A percentile compares a stretch with the other conserved stretches of the same genome.
These are phyloP conservation scores for Danio rerio DNA, from an alignment of 2,113 vertebrate species.

Conservation along the genomic window DNA sequence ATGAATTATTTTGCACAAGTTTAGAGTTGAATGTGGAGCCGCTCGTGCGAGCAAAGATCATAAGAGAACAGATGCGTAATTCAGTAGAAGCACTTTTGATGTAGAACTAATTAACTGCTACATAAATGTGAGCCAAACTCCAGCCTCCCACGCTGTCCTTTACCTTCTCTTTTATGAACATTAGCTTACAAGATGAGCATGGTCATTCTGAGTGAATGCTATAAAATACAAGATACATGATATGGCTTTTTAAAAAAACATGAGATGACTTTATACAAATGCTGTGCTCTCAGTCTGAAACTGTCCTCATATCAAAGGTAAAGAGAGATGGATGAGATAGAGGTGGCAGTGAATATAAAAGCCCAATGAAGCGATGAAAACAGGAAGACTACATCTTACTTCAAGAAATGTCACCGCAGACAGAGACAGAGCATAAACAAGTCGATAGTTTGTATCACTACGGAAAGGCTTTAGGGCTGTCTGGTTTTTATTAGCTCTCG, in stretches of 20 bases:
- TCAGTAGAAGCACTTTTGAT: constrained; percentile 18
- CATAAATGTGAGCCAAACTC: background rate
- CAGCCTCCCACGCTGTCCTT: constrained; percentile 3
- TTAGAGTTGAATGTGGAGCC: background rate
- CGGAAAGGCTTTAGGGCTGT: constrained; percentile 51
- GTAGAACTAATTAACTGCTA: constrained; percentile 23
- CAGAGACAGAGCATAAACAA: constrained; percentile 70
- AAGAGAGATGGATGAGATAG: constrained; percentile 36
- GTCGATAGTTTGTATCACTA: constrained; percentile 63
- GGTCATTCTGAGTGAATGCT: background rate
- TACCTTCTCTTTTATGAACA: constrained; percentile 2
- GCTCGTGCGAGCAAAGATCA: background rate
- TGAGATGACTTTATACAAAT: constrained; percentile 3
- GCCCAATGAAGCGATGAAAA: constrained; percentile 65
- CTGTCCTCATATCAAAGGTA: constrained; percentile 2
- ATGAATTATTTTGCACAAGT: background rate
- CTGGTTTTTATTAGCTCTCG: constrained; percentile 56
- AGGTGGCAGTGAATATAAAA: constrained; percentile 34
- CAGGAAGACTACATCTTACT: constrained; percentile 67
- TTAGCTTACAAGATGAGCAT: background rate
- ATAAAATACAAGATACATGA: background rate
- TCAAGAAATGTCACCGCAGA: constrained; percentile 60
- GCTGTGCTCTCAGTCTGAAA: background rate
- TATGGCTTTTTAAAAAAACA: background rate
- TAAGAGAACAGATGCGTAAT: constrained; percentile 11